phyloP scores from a whole-genome alignment of 53 echinoderm and acorn worm species.

The Luidia sarsii region DNA sequence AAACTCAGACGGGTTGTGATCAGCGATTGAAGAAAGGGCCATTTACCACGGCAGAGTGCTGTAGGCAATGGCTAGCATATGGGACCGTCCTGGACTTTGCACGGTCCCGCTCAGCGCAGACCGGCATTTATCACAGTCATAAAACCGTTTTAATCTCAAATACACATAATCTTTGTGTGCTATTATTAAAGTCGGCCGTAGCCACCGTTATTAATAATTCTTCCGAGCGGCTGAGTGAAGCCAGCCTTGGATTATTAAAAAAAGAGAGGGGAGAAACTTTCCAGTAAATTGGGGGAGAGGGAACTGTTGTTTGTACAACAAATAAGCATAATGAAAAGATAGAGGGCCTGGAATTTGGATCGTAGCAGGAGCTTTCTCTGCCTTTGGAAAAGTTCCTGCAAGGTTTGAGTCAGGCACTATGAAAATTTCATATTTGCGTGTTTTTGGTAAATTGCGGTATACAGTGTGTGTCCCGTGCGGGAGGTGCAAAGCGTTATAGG shows the following conservation, averaged over 20 bases:
- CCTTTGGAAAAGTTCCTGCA: no score
- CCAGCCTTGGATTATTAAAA: slow-evolving; percentile 16
- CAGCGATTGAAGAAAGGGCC: not conserved
- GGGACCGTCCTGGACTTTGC: slow-evolving; percentile 39
- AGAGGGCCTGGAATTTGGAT: no score
- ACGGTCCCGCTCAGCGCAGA: not conserved
- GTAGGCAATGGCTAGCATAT: slow-evolving; percentile 46
- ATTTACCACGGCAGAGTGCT: not conserved
- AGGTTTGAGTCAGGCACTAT: no score
- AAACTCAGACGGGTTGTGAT: slow-evolving; percentile 24
- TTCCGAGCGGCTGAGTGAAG: not conserved
- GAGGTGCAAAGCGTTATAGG: no score
- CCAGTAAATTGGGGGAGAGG: no score
- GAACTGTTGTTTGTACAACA: no score
- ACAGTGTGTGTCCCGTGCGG: no score
- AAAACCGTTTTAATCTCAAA: slow-evolving; percentile 61
- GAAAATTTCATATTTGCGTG: no score
- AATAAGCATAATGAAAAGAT: no score
- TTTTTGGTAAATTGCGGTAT: no score
- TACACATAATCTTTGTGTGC: slow-evolving; percentile 49
- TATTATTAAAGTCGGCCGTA: slow-evolving; percentile 30
- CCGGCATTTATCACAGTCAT: slow-evolving; percentile 51
- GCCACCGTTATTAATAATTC: slow-evolving; percentile 52
- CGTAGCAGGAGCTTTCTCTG: no score
- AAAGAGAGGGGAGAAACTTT: no score